Percentiles rank a stretch among this genome's conserved stretches.
Conservation (phyloP, 35 echinoderm and acorn worm species). For the Eucidaris tribuloides region DNA sequence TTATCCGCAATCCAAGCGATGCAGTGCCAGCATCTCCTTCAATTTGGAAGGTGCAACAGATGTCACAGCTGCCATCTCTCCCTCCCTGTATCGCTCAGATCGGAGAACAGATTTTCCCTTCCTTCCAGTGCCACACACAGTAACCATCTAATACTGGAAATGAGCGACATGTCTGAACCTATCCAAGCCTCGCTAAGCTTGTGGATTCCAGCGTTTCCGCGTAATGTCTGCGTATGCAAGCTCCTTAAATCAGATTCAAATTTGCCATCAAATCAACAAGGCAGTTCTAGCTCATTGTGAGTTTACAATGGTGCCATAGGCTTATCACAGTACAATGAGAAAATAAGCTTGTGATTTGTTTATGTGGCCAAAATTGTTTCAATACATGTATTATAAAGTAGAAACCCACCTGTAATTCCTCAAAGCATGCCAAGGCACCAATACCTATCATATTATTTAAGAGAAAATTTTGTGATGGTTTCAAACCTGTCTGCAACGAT, state of each 20-base stretch:
- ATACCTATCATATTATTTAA: no score
- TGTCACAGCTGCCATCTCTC: neutral
- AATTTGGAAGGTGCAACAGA: neutral
- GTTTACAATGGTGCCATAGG: no score
- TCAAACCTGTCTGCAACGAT: no score
- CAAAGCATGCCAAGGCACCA: no score
- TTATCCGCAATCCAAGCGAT: no score
- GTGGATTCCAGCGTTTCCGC: slow-evolving; percentile 1
- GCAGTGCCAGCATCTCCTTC: neutral
- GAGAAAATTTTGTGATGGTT: no score
- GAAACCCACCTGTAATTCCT: no score
- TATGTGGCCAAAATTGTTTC: no score
- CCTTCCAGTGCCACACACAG: neutral
- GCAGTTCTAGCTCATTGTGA: no score
- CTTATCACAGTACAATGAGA: no score
- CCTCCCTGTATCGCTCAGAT: neutral
- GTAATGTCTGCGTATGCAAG: neutral
- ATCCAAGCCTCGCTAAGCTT: neutral
- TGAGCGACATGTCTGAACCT: neutral
- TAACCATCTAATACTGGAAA: neutral
- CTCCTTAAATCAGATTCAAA: neutral
- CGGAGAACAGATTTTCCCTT: neutral
- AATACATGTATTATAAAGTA: no score
- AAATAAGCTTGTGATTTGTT: no score
- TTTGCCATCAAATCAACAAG: neutral